Evolutionary conservation across 2,888 invertebrate species (phyloP).

Genomic region (Microctonus hyperodae): DNA sequence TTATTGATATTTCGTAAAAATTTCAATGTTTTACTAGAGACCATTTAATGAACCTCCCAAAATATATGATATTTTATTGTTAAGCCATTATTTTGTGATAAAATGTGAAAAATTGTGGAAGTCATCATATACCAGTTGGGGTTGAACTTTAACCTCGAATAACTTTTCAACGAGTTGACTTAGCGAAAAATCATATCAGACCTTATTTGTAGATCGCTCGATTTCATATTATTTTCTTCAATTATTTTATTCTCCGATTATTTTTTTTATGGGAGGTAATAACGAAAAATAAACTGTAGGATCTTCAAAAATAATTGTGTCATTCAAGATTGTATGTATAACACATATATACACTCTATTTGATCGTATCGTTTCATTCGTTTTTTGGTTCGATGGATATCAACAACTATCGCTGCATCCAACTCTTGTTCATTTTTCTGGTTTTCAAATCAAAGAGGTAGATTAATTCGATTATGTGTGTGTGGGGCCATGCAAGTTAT

Average conservation of each 20-base stretch:
- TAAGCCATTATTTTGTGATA: too few relatives aligned
- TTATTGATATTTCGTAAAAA: too few relatives aligned
- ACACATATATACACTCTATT: neutral
- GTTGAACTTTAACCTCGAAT: too few relatives aligned
- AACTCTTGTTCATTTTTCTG: neutral
- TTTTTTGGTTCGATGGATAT: neutral
- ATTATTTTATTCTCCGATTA: neutral
- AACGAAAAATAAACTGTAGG: neutral
- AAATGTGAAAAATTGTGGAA: too few relatives aligned
- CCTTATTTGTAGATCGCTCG: too few relatives aligned
- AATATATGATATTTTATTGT: too few relatives aligned
- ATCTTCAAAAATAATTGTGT: neutral
- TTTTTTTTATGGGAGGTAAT: neutral
- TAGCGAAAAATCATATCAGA: too few relatives aligned
- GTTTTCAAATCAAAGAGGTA: neutral
- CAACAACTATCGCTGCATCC: neutral
- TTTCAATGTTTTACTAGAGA: too few relatives aligned
- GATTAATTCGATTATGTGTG: conserved; percentile 11
- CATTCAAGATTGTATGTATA: neutral
- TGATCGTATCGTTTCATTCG: neutral
- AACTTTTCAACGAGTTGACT: too few relatives aligned
- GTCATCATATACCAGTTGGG: too few relatives aligned
- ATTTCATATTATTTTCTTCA: neutral
- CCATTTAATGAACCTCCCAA: too few relatives aligned
- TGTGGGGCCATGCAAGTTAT: conserved; percentile 5